Evolutionary conservation across 2,888 invertebrate genomes (phyloP).

Genomic region (Silvanus unidentatus): DNA sequence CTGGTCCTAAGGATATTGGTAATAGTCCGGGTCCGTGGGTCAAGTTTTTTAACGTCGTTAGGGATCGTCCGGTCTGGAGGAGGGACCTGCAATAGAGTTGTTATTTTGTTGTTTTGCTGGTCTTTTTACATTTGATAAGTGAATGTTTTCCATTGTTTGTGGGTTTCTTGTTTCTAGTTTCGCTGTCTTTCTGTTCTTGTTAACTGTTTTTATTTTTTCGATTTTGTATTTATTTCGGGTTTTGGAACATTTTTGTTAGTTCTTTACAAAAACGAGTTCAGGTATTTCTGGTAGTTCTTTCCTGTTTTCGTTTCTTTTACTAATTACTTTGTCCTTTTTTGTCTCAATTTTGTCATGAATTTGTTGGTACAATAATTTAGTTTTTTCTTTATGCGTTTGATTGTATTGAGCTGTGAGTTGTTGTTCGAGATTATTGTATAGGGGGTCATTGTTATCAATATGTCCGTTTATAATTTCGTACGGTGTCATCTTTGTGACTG

Average conservation of each 20-base stretch:
- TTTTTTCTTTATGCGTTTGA: constrained; percentile 12
- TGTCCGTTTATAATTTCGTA: constrained; percentile 16
- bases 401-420: constrained; percentile 9
- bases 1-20: neutral
- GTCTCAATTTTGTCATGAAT: neutral
- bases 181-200: neutral
- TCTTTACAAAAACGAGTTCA: neutral
- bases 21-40: neutral
- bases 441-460: constrained; percentile 10
- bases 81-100: constrained; percentile 2
- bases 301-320: neutral
- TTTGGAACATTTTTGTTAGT: neutral
- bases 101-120: neutral
- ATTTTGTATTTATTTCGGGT: neutral
- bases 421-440: constrained; percentile 13
- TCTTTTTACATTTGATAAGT: neutral
- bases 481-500: constrained; percentile 14
- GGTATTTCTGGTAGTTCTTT: neutral
- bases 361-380: constrained; percentile 11
- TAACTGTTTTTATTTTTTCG: neutral
- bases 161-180: neutral
- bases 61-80: neutral
- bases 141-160: constrained; percentile 1
- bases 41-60: neutral
- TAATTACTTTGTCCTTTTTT: neutral